These are phyloP conservation scores for Plectrocnemia conspersa DNA, from an alignment of 1,140 invertebrate species.

Conservation along the genomic window DNA sequence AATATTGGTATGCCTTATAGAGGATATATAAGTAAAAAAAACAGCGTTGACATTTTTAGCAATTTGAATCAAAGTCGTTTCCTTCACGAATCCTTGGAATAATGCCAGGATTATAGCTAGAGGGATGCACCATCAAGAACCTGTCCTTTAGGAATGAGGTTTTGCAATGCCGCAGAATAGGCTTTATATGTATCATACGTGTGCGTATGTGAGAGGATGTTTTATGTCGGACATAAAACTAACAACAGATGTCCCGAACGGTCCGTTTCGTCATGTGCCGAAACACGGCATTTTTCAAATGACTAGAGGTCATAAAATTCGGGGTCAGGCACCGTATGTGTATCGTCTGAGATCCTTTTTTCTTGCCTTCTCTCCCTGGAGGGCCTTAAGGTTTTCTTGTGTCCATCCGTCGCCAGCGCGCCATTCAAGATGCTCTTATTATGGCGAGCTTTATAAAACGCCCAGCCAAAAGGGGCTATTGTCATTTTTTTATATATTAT, in stretches of 20 bases:
- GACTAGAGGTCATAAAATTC: conserved; percentile 14
- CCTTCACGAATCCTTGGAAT: background rate
- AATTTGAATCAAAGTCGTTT: no score
- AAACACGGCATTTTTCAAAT: conserved; percentile 24
- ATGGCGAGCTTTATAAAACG: no score
- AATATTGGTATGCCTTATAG: background rate
- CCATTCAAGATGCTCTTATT: no score
- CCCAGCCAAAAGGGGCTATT: no score
- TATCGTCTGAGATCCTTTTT: background rate
- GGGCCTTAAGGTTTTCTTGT: background rate
- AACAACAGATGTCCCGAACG: conserved; percentile 27
- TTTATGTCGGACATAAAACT: conserved; percentile 26
- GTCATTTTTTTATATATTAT: no score
- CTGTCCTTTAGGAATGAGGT: background rate
- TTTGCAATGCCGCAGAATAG: background rate
- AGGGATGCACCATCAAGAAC: background rate
- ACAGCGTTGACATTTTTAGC: no score
- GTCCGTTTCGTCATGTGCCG: conserved; percentile 2
- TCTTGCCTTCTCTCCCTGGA: background rate
- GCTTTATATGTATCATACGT: background rate
- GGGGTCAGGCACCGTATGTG: background rate
- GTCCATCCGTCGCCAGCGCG: background rate
- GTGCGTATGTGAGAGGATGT: background rate
- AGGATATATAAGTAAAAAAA: no score
- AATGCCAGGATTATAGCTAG: background rate